A percentile compares a stretch with the other conserved stretches of the same genome.
phyloP scores from a whole-genome alignment of 2,113 vertebrate genomes.

The Ranitomeya variabilis region DNA sequence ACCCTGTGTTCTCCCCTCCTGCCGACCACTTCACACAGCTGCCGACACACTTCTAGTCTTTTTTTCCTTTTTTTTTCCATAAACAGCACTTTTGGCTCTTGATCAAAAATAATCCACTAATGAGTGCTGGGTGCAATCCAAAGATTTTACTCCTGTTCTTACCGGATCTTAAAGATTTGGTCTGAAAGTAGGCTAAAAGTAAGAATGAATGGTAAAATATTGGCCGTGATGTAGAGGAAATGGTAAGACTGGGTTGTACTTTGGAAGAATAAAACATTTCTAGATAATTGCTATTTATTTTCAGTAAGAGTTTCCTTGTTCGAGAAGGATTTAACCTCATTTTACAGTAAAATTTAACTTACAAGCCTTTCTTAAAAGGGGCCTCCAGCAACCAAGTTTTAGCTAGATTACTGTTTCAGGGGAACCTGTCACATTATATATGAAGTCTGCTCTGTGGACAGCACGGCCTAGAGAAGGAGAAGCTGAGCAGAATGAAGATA shows the following conservation, averaged over 20 bases:
- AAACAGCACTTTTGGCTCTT: conserved; percentile 46
- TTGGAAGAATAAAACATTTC: neutral
- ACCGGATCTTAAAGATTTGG: conserved; percentile 7
- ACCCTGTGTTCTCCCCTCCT: conserved; percentile 52
- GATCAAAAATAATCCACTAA: conserved; percentile 52
- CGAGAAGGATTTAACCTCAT: conserved; percentile 1
- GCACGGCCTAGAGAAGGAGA: no score
- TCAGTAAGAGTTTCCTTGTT: neutral
- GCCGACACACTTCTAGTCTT: conserved; percentile 26
- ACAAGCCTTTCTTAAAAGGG: neutral
- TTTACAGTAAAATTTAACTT: neutral
- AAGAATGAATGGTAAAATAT: neutral
- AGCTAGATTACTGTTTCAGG: neutral
- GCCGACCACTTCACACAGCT: conserved; percentile 46
- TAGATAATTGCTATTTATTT: neutral
- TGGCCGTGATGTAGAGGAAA: neutral
- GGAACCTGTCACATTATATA: neutral
- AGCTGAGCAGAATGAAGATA: no score
- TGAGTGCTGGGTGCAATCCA: conserved; percentile 40
- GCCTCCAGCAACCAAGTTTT: neutral
- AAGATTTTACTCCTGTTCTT: conserved; percentile 18
- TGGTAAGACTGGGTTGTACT: neutral
- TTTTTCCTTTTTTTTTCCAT: conserved; percentile 36
- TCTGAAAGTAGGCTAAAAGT: conserved; percentile 9
- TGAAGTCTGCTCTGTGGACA: no score